Evolutionary conservation across 2,113 vertebrate species (phyloP).

Genomic region (Bombycilla garrulus): DNA sequence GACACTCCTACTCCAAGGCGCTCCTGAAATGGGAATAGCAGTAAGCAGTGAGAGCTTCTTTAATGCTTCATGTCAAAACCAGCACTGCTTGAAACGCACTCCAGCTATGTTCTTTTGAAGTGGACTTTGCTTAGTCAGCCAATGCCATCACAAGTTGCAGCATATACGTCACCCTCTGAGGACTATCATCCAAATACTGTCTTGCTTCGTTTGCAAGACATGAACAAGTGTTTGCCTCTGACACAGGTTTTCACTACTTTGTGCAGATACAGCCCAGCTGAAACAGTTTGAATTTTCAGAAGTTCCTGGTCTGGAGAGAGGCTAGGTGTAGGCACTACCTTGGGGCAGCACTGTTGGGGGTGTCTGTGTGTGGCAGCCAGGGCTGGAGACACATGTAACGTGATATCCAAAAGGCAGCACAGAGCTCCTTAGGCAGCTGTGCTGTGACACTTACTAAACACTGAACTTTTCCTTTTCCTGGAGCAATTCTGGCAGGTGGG

Average conservation of each 20-base stretch:
- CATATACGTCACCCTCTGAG: background rate
- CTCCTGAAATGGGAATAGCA: background rate
- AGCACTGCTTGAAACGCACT: background rate
- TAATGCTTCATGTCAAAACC: background rate
- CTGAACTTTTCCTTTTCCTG: background rate
- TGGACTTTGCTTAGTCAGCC: background rate
- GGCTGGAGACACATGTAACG: background rate
- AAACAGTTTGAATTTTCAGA: background rate
- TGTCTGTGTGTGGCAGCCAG: background rate
- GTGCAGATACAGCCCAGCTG: background rate
- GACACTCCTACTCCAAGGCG: background rate
- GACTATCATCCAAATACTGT: background rate
- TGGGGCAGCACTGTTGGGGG: accelerated
- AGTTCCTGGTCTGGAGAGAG: background rate
- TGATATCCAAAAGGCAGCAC: background rate
- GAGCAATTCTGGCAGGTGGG: background rate
- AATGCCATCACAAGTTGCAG: background rate
- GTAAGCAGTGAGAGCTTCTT: background rate
- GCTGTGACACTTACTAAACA: background rate
- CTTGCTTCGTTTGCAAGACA: background rate
- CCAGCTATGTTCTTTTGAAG: background rate
- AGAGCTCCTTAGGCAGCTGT: background rate
- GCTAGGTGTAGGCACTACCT: background rate
- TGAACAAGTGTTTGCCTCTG: background rate
- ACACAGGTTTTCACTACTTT: background rate